A percentile compares a stretch with the other conserved stretches of the same genome.
Conservation (phyloP, 2,797 vertebrate species). For the Pantherophis alleghaniensis region DNA sequence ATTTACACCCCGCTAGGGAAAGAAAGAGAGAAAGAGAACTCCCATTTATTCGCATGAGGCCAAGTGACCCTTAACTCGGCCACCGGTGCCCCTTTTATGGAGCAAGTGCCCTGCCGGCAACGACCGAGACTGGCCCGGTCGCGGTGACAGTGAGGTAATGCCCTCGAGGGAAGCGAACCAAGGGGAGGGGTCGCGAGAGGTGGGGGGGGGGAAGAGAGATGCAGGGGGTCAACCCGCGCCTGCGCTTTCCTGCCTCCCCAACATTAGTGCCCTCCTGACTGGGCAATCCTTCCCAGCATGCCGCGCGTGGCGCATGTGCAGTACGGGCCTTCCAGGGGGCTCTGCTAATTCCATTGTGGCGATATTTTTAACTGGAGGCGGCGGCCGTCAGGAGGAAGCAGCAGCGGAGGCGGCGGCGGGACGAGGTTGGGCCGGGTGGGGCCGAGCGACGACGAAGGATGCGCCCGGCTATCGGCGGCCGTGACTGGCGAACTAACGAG, state of each 20-base stretch:
- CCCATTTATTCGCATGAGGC: background rate
- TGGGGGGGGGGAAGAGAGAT: background rate
- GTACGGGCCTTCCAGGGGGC: constrained; percentile 38
- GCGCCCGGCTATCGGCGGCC: constrained; percentile 38
- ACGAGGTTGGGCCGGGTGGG: constrained; percentile 37
- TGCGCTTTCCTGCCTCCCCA: constrained; percentile 47
- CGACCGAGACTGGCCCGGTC: background rate
- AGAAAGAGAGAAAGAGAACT: background rate
- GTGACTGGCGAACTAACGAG: background rate
- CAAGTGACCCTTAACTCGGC: too few relatives aligned
- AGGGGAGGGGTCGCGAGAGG: fast-evolving
- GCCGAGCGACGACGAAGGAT: constrained; percentile 24
- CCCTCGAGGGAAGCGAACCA: too few relatives aligned
- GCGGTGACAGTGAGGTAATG: background rate
- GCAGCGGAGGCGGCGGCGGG: constrained; percentile 56
- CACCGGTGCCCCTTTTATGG: too few relatives aligned
- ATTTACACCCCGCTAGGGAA: background rate
- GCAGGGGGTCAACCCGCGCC: constrained; percentile 48
- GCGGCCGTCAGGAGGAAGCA: constrained; percentile 31
- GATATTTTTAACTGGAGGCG: constrained; percentile 73
- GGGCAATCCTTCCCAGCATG: constrained; percentile 62
- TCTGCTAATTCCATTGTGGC: constrained; percentile 77
- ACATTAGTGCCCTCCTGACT: constrained; percentile 46
- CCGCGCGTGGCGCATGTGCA: constrained; percentile 72
- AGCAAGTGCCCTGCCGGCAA: background rate